Conservation (phyloP, 2,888 invertebrate species). For the Caenorhabditis sp. region DNA sequence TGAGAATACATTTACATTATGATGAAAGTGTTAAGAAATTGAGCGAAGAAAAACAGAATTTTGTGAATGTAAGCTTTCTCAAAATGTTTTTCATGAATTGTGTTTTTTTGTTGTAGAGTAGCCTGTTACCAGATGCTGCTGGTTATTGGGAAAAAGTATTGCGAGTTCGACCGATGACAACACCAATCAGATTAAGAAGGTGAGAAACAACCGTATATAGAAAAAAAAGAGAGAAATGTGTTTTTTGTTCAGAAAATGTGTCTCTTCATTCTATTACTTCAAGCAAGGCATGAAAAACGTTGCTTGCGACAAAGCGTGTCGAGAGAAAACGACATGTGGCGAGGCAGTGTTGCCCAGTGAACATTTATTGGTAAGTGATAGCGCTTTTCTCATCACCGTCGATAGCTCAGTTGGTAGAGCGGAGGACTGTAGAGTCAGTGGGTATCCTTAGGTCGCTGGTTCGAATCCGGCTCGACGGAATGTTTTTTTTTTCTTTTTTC, state of each 20-base stretch:
- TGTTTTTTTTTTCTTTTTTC: slow-evolving; percentile 21
- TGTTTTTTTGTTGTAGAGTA: slow-evolving; percentile 21
- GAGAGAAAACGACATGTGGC: slow-evolving; percentile 84
- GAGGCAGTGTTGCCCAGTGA: slow-evolving; percentile 90
- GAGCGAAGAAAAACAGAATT: slow-evolving; percentile 43
- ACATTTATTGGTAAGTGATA: slow-evolving; percentile 85
- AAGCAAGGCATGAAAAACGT: slow-evolving; percentile 42
- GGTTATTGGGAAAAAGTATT: slow-evolving; percentile 59
- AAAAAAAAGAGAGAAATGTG: too few relatives aligned
- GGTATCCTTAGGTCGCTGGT: slow-evolving; percentile 62
- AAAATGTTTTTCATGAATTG: background rate
- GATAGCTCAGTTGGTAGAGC: slow-evolving; percentile 57
- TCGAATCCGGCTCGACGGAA: slow-evolving; percentile 61
- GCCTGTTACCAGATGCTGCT: slow-evolving; percentile 54
- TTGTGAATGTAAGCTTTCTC: slow-evolving; percentile 40
- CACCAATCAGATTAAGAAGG: slow-evolving; percentile 49
- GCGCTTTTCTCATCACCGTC: slow-evolving; percentile 29
- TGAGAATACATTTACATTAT: slow-evolving; percentile 53
- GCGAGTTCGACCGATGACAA: slow-evolving; percentile 35
- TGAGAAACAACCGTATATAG: background rate
- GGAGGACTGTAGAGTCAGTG: slow-evolving; percentile 46
- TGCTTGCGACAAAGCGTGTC: slow-evolving; percentile 69
- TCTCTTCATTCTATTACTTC: slow-evolving; percentile 50
- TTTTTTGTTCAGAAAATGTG: slow-evolving; percentile 39
- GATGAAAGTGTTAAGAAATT: slow-evolving; percentile 49